A percentile compares a stretch with the other conserved stretches of the same genome.
These are phyloP conservation scores for Scolopax rusticola DNA, from an alignment of 2,797 vertebrate species.

Conservation along the genomic window DNA sequence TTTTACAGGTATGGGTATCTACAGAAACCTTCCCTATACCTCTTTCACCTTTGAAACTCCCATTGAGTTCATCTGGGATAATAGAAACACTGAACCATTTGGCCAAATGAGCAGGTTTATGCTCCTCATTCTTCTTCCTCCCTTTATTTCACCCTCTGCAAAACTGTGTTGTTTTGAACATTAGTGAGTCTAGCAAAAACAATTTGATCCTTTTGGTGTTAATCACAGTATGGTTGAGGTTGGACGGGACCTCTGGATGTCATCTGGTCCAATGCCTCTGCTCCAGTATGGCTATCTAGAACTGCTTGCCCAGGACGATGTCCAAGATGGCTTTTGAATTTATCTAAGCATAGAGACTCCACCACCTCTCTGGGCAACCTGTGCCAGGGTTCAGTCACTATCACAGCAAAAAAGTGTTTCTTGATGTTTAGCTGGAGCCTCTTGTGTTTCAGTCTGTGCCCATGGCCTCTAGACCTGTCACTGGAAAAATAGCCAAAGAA, in stretches of 20 bases:
- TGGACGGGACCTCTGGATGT: background rate
- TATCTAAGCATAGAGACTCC: fast-evolving
- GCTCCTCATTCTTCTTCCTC: background rate
- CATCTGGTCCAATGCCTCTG: fast-evolving
- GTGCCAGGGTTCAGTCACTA: background rate
- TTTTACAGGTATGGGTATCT: background rate
- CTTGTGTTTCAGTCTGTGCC: background rate
- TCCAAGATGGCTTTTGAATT: background rate
- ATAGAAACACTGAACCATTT: background rate
- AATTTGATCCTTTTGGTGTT: background rate
- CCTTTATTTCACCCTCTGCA: background rate
- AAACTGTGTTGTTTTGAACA: background rate
- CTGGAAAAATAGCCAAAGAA: background rate
- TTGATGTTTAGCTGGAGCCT: background rate
- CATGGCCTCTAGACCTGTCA: background rate
- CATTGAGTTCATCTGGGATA: background rate
- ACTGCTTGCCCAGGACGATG: background rate
- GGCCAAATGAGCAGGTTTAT: background rate
- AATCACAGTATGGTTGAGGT: background rate
- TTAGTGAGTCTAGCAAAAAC: background rate
- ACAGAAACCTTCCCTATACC: background rate
- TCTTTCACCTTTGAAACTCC: background rate
- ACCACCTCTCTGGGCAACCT: background rate
- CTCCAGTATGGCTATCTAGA: background rate
- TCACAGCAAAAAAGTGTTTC: background rate